Evolutionary conservation across 2,888 invertebrate species (phyloP).

Genomic region (Craniophora ligustri): DNA sequence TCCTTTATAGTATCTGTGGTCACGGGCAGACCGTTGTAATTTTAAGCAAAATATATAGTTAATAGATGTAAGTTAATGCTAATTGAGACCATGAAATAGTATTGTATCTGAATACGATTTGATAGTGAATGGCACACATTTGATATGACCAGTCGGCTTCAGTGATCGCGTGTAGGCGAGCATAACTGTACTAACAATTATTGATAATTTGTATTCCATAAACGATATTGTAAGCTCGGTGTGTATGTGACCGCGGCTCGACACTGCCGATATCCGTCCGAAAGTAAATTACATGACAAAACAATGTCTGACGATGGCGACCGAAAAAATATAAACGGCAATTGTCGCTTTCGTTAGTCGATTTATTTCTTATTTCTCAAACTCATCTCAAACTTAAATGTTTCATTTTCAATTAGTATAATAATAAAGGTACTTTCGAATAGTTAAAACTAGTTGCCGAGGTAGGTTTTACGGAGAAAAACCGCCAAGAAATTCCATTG

Average conservation of each 20-base stretch:
- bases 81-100: constrained; percentile 24
- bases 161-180: constrained; percentile 55
- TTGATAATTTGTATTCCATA: constrained; percentile 71
- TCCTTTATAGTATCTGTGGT: too few relatives aligned
- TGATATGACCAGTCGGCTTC: constrained; percentile 42
- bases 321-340: constrained; percentile 21
- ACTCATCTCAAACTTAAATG: too few relatives aligned
- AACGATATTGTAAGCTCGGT: constrained; percentile 56
- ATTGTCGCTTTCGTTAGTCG: background rate
- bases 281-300: constrained; percentile 34
- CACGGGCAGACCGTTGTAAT: too few relatives aligned
- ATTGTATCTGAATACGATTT: constrained; percentile 43
- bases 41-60: too few relatives aligned
- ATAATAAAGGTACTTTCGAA: too few relatives aligned
- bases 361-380: too few relatives aligned
- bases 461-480: too few relatives aligned
- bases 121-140: constrained; percentile 54
- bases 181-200: constrained; percentile 66
- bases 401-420: too few relatives aligned
- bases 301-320: constrained; percentile 24
- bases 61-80: constrained; percentile 22
- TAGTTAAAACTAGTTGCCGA: too few relatives aligned
- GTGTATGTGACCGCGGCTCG: constrained; percentile 52
- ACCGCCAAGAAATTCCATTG: too few relatives aligned
- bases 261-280: constrained; percentile 56